Percentiles rank a stretch among this genome's conserved stretches.
phyloP scores from a whole-genome alignment of 1,140 invertebrate species.

The Psix sp. region DNA sequence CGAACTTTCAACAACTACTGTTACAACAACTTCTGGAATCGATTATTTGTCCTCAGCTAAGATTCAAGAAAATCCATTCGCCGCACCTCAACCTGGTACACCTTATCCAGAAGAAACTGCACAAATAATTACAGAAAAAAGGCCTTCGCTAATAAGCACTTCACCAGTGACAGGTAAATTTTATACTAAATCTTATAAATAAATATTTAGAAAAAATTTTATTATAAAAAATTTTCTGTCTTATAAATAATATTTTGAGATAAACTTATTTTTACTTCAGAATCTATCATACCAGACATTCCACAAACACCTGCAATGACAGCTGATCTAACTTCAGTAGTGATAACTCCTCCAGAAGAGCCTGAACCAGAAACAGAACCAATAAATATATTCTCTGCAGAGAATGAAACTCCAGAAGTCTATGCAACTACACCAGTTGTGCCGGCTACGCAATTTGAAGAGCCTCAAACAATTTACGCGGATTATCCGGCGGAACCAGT shows the following conservation, averaged over 20 bases:
- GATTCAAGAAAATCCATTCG: conserved; percentile 67
- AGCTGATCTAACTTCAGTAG: conserved; percentile 21
- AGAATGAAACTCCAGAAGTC: no score
- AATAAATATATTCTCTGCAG: no score
- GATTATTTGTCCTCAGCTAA: conserved; percentile 39
- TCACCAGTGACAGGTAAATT: conserved; percentile 44
- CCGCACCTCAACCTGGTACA: conserved; percentile 34
- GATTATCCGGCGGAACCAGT: conserved; percentile 28
- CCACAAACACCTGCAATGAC: conserved; percentile 8
- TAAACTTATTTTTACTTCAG: conserved; percentile 22
- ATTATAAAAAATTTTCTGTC: no score
- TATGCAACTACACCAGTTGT: no score
- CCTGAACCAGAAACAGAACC: no score
- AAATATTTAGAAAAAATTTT: no score
- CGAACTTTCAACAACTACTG: conserved; percentile 54
- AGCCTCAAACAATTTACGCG: conserved; percentile 8
- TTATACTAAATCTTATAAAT: no score
- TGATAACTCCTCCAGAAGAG: neutral
- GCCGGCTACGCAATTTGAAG: no score
- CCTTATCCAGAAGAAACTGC: conserved; percentile 43
- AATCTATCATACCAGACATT: conserved; percentile 36
- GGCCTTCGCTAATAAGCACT: conserved; percentile 53
- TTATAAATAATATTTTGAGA: no score
- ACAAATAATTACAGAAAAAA: conserved; percentile 57
- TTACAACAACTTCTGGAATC: conserved; percentile 57